A percentile compares a stretch with the other conserved stretches of the same genome.
Evolutionary conservation across 2,113 vertebrate species (phyloP).

Genomic region (Muntiacus reevesi): DNA sequence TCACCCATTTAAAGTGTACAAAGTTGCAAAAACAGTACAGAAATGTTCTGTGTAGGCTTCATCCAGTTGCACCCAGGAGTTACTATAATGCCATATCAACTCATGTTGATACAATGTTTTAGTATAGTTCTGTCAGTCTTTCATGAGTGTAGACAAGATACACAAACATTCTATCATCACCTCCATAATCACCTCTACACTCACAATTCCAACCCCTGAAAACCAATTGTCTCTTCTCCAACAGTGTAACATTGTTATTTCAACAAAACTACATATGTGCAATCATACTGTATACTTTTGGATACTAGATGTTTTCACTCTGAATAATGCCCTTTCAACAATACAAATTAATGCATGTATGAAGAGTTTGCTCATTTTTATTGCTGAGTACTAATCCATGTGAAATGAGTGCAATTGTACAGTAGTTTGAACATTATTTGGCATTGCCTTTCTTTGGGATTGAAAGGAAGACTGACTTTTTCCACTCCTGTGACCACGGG

Average conservation of each 20-base stretch:
- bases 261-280: not conserved
- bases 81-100: not conserved
- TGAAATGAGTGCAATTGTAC: too few relatives aligned
- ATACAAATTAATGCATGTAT: not conserved
- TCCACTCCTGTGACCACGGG: too few relatives aligned
- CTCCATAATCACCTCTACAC: not conserved
- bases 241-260: not conserved
- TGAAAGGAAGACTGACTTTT: too few relatives aligned
- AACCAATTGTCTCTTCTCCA: not conserved
- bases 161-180: not conserved
- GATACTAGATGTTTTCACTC: not conserved
- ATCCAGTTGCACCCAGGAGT: not conserved
- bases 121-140: not conserved
- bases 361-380: not conserved
- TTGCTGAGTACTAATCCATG: not conserved
- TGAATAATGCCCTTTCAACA: not conserved
- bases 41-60: not conserved
- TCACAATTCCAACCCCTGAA: not conserved
- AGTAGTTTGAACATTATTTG: too few relatives aligned
- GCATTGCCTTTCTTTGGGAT: too few relatives aligned
- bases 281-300: not conserved
- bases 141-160: not conserved
- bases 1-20: not conserved
- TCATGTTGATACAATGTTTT: not conserved
- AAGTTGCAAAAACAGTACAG: not conserved